Evolutionary conservation across 2,113 vertebrate species (phyloP).

Genomic region (Rostratula benghalensis): DNA sequence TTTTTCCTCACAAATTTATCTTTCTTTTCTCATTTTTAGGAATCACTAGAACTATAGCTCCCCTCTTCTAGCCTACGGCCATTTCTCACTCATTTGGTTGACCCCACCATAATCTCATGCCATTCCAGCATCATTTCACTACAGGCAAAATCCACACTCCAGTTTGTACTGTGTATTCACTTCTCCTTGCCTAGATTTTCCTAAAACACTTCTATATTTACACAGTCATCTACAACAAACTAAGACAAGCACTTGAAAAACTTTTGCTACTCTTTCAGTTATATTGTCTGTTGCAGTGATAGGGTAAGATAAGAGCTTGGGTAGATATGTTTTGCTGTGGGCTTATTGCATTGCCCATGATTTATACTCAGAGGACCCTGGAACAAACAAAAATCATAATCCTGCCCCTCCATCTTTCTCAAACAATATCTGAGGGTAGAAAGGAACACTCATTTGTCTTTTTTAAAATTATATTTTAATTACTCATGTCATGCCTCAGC

Average conservation of each 20-base stretch:
- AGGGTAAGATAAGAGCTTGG: not conserved
- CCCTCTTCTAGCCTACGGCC: not conserved
- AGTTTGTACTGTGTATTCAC: not conserved
- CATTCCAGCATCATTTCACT: not conserved
- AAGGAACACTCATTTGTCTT: slow-evolving; percentile 58
- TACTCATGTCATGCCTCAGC: slow-evolving; percentile 61
- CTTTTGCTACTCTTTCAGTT: not conserved
- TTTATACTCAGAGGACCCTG: not conserved
- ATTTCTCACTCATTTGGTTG: not conserved
- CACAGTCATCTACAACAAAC: not conserved
- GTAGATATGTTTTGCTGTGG: not conserved
- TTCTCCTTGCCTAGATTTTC: not conserved
- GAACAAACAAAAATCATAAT: slow-evolving; percentile 45
- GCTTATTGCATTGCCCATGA: not conserved
- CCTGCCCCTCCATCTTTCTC: not conserved
- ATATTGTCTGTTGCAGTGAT: not conserved
- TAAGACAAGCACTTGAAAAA: not conserved
- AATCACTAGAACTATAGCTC: not conserved
- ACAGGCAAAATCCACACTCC: not conserved
- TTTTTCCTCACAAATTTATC: not conserved
- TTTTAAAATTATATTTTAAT: slow-evolving; percentile 72
- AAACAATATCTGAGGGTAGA: slow-evolving; percentile 29
- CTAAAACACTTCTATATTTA: not conserved
- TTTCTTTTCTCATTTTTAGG: not conserved
- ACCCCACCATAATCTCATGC: not conserved